A percentile compares a stretch with the other conserved stretches of the same genome.
Evolutionary conservation across 2,888 invertebrate species (phyloP).

Genomic region (Atherix ibis): DNA sequence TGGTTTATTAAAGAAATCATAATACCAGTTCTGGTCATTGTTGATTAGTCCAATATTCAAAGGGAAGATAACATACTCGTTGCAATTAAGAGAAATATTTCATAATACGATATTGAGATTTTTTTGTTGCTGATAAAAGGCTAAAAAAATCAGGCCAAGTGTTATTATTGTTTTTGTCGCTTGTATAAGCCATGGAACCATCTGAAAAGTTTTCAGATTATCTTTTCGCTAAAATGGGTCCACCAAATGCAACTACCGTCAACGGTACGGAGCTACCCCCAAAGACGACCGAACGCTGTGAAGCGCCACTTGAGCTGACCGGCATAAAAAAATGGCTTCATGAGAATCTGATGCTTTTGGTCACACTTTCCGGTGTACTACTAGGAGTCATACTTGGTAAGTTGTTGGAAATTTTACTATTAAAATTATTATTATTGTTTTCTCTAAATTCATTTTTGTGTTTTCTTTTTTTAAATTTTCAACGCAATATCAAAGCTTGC

Average conservation of each 20-base stretch:
- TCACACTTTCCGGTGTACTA: slow-evolving; percentile 65
- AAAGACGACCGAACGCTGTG: slow-evolving; percentile 43
- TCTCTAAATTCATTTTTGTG: no score
- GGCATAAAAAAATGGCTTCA: slow-evolving; percentile 51
- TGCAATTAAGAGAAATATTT: no score
- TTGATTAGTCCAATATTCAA: no score
- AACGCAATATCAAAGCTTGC: no score
- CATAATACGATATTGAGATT: no score
- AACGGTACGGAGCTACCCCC: slow-evolving; percentile 35
- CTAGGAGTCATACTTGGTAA: slow-evolving; percentile 58
- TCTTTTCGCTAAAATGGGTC: slow-evolving; percentile 66
- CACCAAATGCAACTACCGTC: slow-evolving; percentile 36
- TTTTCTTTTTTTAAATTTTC: no score
- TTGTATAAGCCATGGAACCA: slow-evolving; percentile 38
- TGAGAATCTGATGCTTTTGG: slow-evolving; percentile 61
- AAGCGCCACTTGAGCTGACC: slow-evolving; percentile 48
- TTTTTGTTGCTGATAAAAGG: no score
- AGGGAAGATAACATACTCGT: no score
- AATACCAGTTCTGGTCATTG: no score
- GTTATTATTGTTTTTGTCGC: not conserved
- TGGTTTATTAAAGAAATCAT: no score
- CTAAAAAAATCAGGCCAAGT: no score
- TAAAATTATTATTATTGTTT: no score
- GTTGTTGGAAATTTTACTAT: slow-evolving; percentile 14
- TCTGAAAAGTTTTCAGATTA: slow-evolving; percentile 60